Conservation (phyloP, 92 coral and sea anemone genomes). For the Galaxea fascicularis region DNA sequence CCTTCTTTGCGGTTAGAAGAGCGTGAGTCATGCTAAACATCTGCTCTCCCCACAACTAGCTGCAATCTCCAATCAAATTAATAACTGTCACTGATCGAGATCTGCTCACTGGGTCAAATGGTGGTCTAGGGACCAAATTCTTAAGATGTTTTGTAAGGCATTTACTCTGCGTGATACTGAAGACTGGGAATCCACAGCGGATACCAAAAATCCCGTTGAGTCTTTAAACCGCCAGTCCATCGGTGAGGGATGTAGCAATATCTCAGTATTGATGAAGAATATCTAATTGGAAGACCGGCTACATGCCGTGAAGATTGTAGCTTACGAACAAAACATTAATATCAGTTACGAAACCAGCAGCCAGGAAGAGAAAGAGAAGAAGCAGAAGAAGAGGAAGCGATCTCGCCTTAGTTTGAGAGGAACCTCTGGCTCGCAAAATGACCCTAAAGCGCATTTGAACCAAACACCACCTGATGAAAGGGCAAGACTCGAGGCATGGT, state of each 20-base stretch:
- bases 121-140: conserved; percentile 60
- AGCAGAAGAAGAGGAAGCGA: conserved; percentile 10
- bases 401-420: neutral
- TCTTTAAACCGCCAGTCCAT: conserved; percentile 56
- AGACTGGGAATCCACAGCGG: conserved; percentile 59
- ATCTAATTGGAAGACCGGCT: conserved; percentile 32
- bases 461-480: no score
- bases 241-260: no score
- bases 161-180: conserved; percentile 39
- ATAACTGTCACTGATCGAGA: conserved; percentile 49
- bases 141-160: conserved; percentile 53
- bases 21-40: conserved; percentile 11
- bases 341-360: conserved; percentile 22
- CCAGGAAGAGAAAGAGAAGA: conserved; percentile 13
- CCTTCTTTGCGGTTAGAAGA: conserved; percentile 42
- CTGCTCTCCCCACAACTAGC: conserved; percentile 35
- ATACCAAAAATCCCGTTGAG: conserved; percentile 67
- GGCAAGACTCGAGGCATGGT: no score
- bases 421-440: no score
- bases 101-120: conserved; percentile 64
- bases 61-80: no score
- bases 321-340: conserved; percentile 11
- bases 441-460: no score
- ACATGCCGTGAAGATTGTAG: conserved; percentile 1
- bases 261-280: conserved; percentile 16